Percentiles rank a stretch among this genome's conserved stretches.
Conservation (phyloP, 2,113 vertebrate species). For the Pelusios castaneus region DNA sequence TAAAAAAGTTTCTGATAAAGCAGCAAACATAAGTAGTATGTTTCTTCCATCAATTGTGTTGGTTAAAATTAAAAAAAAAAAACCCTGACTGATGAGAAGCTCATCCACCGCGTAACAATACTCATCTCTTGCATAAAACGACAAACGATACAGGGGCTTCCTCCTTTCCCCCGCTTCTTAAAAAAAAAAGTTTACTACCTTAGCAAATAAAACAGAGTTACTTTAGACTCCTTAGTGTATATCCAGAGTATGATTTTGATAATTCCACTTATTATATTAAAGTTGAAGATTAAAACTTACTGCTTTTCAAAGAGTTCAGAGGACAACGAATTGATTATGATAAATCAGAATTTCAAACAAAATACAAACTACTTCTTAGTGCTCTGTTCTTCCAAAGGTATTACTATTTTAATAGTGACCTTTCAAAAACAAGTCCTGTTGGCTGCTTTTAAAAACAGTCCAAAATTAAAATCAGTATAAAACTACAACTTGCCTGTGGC, state of each 20-base stretch:
- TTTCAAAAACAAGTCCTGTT: not conserved
- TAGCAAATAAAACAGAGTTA: not conserved
- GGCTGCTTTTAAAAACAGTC: not conserved
- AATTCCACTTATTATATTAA: not conserved
- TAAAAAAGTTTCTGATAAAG: not conserved
- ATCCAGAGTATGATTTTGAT: not conserved
- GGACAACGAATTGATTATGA: not conserved
- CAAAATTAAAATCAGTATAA: not conserved
- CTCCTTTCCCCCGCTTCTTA: not conserved
- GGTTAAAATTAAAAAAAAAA: slow-evolving; percentile 30
- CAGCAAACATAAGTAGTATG: not conserved
- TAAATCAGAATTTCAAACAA: slow-evolving; percentile 15
- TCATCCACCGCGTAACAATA: not conserved
- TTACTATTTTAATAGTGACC: not conserved
- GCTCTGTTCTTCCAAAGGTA: slow-evolving; percentile 6
- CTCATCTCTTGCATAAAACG: slow-evolving; percentile 2
- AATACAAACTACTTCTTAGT: not conserved
- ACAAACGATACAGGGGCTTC: not conserved
- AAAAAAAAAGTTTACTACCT: not conserved
- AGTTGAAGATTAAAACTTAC: not conserved
- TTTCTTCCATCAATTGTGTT: not conserved
- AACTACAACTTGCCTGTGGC: not conserved
- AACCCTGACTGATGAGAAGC: slow-evolving; percentile 2
- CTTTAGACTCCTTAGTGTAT: not conserved
- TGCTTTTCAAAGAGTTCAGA: not conserved